Evolutionary conservation across 2,113 vertebrate species (phyloP).

Genomic region (Barnardius zonarius): DNA sequence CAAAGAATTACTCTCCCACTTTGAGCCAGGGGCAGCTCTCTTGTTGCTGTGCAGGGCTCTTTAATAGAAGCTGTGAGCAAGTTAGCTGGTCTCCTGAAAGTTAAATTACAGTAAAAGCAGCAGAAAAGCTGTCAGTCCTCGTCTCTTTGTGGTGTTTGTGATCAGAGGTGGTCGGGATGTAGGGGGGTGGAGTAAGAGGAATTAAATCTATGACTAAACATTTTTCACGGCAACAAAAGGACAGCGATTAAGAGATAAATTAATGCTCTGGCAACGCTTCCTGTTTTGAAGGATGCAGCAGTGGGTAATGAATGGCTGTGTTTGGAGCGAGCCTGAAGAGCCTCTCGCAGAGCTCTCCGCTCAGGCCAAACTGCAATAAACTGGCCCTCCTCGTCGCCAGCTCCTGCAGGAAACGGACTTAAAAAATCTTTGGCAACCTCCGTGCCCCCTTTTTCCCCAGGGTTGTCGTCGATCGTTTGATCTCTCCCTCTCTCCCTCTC

Average conservation of each 20-base stretch:
- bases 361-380: slow-evolving; percentile 42
- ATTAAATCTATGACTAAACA: slow-evolving; percentile 71
- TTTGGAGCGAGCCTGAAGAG: slow-evolving; percentile 47
- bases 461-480: slow-evolving; percentile 34
- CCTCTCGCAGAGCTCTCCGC: slow-evolving; percentile 22
- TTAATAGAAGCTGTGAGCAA: slow-evolving; percentile 29
- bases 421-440: slow-evolving; percentile 64
- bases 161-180: slow-evolving; percentile 56
- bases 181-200: slow-evolving; percentile 38
- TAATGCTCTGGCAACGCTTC: slow-evolving; percentile 71
- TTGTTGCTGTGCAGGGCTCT: slow-evolving; percentile 38
- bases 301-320: slow-evolving; percentile 52
- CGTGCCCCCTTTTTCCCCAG: slow-evolving; percentile 51
- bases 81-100: slow-evolving; percentile 40
- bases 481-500: slow-evolving; percentile 32
- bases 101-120: slow-evolving; percentile 21
- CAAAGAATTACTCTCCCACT: slow-evolving; percentile 82
- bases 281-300: slow-evolving; percentile 70
- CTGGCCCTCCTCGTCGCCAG: slow-evolving; percentile 15
- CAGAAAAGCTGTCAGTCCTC: not conserved
- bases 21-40: slow-evolving; percentile 58
- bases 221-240: slow-evolving; percentile 64
- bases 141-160: slow-evolving; percentile 38
- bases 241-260: slow-evolving; percentile 69
- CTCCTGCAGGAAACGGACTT: slow-evolving; percentile 61